Base-by-base conservation (phyloP, 2,888 invertebrate species). In the Mamestra brassicae region DNA sequence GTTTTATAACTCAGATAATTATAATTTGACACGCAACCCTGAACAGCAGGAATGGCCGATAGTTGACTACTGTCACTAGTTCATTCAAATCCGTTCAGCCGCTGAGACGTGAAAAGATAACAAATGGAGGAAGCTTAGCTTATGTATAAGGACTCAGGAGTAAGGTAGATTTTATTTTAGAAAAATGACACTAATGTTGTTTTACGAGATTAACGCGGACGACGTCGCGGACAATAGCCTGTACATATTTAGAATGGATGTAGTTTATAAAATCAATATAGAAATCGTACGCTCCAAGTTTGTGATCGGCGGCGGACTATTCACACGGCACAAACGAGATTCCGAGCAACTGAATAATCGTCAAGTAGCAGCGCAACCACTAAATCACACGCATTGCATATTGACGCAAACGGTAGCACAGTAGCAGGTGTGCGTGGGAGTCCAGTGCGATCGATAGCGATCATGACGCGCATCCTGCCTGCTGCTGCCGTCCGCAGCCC, bases 401-500 rank as follows among this genome's bases (percentile, higher is more conserved):
- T 55, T 57, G 4, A 42, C n/a, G n/a, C 57, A 38, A 64, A 54
- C 54, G 38, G 17, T 5, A 54, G 76, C 26, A 26, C 26, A 68
- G 26, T 50, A 45, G 34, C 34, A 38, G 57, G 55, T 52, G 15
- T 36, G 60, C 45, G 52, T 17, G 15, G 54, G 47, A 34, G n/a
- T 52, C 6, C 17, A 11, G 50, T n/a, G 58, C 54, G 63, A 52
- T 54, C 6, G 78, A 72, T 78, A 57, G 52, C 67, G 42, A 78
- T 74, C 58, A 50, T 15, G 54, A 3, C 50, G 62, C 50, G 67
- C 54, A 62, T 77, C 62, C 62, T 52, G 66, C 42, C 45, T n/a
- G 73, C 58, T 63, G 47, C 66, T 54, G 73, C 26, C 4, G 54
- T 42, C 4, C 52, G 45, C 65, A 17, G 34, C 34, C 57, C 54